Evolutionary conservation across 2,113 vertebrate species (phyloP).

Genomic region (Charadrius vociferus): DNA sequence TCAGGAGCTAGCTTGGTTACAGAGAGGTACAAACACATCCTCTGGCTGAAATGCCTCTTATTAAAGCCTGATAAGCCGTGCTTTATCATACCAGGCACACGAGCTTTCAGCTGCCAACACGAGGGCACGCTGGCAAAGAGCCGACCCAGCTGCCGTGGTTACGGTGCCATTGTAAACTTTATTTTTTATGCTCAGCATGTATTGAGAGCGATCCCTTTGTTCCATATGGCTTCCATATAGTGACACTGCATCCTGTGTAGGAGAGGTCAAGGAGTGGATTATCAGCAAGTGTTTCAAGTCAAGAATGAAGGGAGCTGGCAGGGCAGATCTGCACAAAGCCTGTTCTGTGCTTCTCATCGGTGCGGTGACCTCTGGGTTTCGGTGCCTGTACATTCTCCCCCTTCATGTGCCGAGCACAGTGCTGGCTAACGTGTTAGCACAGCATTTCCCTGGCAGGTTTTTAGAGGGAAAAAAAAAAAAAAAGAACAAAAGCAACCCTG

Average conservation of each 20-base stretch:
- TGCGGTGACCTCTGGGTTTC: neutral
- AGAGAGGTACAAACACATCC: neutral
- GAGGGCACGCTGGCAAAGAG: slow-evolving; percentile 42
- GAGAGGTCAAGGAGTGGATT: slow-evolving; percentile 63
- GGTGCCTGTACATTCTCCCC: neutral
- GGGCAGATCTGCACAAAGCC: slow-evolving; percentile 41
- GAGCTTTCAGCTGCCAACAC: neutral
- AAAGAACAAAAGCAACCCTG: slow-evolving; percentile 18
- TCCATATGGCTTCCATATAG: slow-evolving; percentile 65
- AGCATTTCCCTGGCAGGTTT: slow-evolving; percentile 1
- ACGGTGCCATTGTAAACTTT: slow-evolving; percentile 29
- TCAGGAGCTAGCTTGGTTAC: neutral
- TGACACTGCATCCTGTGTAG: slow-evolving; percentile 46
- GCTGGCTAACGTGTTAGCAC: neutral
- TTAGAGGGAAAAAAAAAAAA: neutral
- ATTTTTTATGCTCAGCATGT: slow-evolving; percentile 4
- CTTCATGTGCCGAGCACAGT: neutral
- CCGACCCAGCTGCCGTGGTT: slow-evolving; percentile 30
- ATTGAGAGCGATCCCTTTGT: slow-evolving; percentile 41
- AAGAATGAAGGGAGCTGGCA: slow-evolving; percentile 48
- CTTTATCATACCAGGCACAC: neutral
- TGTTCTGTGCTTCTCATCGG: slow-evolving; percentile 50
- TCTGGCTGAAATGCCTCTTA: neutral
- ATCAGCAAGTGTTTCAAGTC: slow-evolving; percentile 63
- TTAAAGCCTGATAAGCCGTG: neutral